These are phyloP conservation scores for Ahaetulla prasina DNA, from an alignment of 2,113 vertebrate species.

Conservation along the genomic window DNA sequence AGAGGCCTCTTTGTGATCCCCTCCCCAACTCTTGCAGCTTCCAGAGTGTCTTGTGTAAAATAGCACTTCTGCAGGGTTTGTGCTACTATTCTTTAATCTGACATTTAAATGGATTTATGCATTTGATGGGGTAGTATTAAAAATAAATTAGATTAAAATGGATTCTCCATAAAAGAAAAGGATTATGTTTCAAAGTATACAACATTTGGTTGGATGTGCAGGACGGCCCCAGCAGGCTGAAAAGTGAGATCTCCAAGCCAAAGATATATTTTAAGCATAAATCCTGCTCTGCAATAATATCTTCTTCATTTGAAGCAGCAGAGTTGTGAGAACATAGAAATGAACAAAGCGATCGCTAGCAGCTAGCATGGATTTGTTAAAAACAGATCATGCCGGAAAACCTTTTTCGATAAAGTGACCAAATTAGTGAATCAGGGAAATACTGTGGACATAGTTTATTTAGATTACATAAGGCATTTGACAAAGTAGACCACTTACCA, in stretches of 20 bases:
- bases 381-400: not conserved
- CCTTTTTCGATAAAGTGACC: not conserved
- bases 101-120: not conserved
- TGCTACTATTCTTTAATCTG: not conserved
- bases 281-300: not conserved
- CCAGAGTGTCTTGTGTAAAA: accelerated
- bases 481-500: not conserved
- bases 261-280: not conserved
- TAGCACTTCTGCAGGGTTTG: not conserved
- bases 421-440: not conserved
- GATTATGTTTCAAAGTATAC: not conserved
- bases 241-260: not conserved
- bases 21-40: not conserved
- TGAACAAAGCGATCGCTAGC: not conserved
- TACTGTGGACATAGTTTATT: not conserved
- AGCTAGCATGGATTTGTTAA: not conserved
- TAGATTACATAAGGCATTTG: not conserved
- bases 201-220: not conserved
- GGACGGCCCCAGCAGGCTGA: not conserved
- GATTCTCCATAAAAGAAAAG: not conserved
- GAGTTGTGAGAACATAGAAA: not conserved
- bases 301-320: not conserved
- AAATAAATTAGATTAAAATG: not conserved
- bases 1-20: not conserved
- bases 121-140: not conserved